These are phyloP conservation scores for Oreortyx pictus DNA, from an alignment of 2,797 vertebrate species.

Conservation along the genomic window DNA sequence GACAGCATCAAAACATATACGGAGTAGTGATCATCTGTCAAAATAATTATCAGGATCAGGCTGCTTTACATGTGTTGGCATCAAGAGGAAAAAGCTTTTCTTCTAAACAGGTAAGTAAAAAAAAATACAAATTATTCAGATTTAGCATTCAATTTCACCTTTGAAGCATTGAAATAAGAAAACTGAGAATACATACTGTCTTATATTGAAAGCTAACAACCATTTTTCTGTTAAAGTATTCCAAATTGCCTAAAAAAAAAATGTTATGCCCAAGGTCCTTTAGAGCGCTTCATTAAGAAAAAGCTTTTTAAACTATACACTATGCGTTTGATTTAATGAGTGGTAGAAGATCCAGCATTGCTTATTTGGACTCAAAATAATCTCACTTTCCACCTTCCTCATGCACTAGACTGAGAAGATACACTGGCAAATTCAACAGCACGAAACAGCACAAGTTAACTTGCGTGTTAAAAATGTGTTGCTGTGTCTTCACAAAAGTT, in stretches of 20 bases:
- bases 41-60: background rate
- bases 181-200: background rate
- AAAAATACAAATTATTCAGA: rapidly evolving
- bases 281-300: background rate
- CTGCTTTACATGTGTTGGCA: slow-evolving; percentile 32
- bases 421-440: background rate
- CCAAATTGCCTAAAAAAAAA: background rate
- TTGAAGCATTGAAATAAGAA: background rate
- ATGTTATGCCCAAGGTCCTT: background rate
- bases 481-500: background rate
- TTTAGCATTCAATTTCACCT: background rate
- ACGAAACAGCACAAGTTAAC: background rate
- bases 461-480: background rate
- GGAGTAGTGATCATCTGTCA: background rate
- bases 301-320: background rate
- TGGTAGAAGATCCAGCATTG: background rate
- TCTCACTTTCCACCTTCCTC: background rate
- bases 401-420: background rate
- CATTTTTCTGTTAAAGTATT: background rate
- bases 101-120: background rate
- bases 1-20: background rate
- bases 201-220: background rate
- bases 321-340: background rate
- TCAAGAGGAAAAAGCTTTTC: slow-evolving; percentile 50
- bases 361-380: background rate